These are phyloP conservation scores for Melieria omissa DNA, from an alignment of 2,888 invertebrate species.

Conservation along the genomic window DNA sequence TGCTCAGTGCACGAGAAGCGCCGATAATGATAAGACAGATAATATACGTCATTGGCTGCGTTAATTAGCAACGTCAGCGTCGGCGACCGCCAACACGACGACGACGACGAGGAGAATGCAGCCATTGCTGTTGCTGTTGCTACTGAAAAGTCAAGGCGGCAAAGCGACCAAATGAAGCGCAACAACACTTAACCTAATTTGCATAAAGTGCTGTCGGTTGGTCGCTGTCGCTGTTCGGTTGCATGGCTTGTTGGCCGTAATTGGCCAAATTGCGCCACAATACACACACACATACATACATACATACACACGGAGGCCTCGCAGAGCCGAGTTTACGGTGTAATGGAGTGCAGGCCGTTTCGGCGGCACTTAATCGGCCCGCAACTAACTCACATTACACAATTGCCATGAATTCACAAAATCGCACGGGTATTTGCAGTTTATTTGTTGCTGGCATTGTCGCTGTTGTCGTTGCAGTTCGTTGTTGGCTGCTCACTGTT, in stretches of 20 bases:
- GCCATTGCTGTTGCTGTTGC: background rate
- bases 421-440: conserved; percentile 11
- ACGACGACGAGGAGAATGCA: background rate
- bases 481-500: conserved; percentile 32
- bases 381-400: conserved; percentile 15
- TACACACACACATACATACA: conserved; percentile 30
- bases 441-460: conserved; percentile 22
- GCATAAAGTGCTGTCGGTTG: conserved; percentile 26
- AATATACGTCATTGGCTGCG: too few species aligned
- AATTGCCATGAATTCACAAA: conserved; percentile 24
- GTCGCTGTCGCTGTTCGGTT: conserved; percentile 6
- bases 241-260: background rate
- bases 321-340: conserved; percentile 1
- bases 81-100: background rate
- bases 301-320: background rate
- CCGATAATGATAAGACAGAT: too few species aligned
- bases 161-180: conserved; percentile 30
- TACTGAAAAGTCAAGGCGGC: conserved; percentile 1
- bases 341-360: background rate
- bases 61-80: too few species aligned
- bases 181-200: conserved; percentile 36
- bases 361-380: conserved; percentile 32
- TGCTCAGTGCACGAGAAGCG: background rate
- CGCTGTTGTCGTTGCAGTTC: conserved; percentile 23
- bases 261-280: conserved; percentile 8